phyloP scores from a whole-genome alignment of 2,113 vertebrate species.

The Colossoma macropomum region DNA sequence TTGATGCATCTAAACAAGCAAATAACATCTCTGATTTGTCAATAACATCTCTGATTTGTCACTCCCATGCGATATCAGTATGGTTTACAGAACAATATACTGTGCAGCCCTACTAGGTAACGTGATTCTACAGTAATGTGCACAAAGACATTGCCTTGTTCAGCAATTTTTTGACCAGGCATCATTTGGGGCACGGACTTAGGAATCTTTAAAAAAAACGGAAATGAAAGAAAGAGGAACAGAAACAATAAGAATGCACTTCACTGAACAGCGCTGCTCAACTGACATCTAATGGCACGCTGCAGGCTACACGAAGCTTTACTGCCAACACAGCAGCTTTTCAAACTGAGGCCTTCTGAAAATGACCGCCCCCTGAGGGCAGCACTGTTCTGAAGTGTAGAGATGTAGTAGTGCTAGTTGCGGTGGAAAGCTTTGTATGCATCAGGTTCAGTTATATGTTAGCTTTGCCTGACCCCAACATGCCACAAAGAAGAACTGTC shows the following conservation, averaged over 20 bases:
- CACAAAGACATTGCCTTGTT: not conserved
- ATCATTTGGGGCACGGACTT: not conserved
- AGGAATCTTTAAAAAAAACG: not conserved
- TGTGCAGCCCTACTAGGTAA: not conserved
- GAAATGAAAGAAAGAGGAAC: not conserved
- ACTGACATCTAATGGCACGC: not conserved
- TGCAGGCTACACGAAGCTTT: conserved; percentile 14
- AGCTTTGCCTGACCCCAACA: no score
- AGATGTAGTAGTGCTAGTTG: not conserved
- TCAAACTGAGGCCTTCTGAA: not conserved
- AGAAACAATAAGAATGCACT: not conserved
- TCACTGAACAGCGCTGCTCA: not conserved
- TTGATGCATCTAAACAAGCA: no score
- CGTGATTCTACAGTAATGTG: not conserved
- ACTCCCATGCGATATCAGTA: no score
- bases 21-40: not conserved
- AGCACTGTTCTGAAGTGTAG: not conserved
- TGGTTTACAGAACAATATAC: not conserved
- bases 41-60: no score
- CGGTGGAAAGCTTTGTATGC: not conserved
- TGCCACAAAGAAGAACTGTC: no score
- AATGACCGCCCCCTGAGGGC: not conserved
- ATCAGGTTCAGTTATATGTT: not conserved
- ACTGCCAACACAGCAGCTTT: conserved; percentile 14
- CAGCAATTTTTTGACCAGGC: not conserved